A percentile compares a stretch with the other conserved stretches of the same genome.
Evolutionary conservation across 2,888 invertebrate genomes (phyloP).

Genomic region (Xanthorhoe designata): DNA sequence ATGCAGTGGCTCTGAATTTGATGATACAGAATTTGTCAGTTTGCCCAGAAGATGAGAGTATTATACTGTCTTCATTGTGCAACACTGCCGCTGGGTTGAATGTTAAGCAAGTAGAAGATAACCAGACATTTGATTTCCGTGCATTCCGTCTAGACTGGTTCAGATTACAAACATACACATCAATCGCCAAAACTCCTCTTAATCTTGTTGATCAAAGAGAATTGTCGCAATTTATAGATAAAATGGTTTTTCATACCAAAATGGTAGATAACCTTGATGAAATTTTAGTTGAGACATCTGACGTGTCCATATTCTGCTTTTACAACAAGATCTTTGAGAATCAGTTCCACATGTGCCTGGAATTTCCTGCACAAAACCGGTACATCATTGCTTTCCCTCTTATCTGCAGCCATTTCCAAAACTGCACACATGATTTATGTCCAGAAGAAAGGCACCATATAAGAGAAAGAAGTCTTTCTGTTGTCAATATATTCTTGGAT

Average conservation of each 20-base stretch:
- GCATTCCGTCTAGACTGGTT: slow-evolving; percentile 99
- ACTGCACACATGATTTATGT: slow-evolving; percentile 98
- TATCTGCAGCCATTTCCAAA: slow-evolving; percentile 99
- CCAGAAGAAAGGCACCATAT: slow-evolving; percentile 99
- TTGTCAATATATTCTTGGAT: slow-evolving; percentile 98
- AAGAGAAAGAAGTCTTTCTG: slow-evolving; percentile 96
- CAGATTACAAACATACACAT: slow-evolving; percentile 97
- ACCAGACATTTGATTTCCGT: slow-evolving; percentile 97
- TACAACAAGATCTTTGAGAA: slow-evolving; percentile 98
- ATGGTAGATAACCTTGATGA: slow-evolving; percentile 99
- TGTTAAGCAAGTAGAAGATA: slow-evolving; percentile 98
- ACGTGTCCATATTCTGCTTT: slow-evolving; percentile 98
- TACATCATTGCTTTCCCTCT: slow-evolving; percentile 99
- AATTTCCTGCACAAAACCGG: slow-evolving; percentile 99
- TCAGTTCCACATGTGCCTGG: slow-evolving; percentile 99
- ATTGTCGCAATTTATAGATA: slow-evolving; percentile 96
- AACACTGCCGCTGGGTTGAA: slow-evolving; percentile 94
- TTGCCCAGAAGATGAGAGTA: slow-evolving; percentile 97
- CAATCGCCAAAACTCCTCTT: slow-evolving; percentile 92
- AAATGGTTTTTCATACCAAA: slow-evolving; percentile 97
- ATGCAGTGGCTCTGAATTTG: slow-evolving; percentile 95
- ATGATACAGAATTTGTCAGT: slow-evolving; percentile 93
- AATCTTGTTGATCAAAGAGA: slow-evolving; percentile 93
- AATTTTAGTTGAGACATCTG: slow-evolving; percentile 98
- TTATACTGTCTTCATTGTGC: slow-evolving; percentile 96